Evolutionary conservation across 2,888 invertebrate species (phyloP).

Genomic region (Dascillus cervinus): DNA sequence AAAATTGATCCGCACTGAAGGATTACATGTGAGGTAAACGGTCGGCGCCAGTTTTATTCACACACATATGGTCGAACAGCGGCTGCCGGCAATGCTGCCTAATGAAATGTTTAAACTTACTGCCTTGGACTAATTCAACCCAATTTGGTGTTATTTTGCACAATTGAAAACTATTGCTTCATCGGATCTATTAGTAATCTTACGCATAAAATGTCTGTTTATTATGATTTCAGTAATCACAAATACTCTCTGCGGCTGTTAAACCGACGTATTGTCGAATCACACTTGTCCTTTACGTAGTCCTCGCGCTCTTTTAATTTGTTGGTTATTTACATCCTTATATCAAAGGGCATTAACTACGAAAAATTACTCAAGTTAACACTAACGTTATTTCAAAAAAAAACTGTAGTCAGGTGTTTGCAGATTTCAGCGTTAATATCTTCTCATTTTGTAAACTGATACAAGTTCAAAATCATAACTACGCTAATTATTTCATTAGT

Average conservation of each 20-base stretch:
- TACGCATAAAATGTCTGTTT: background rate
- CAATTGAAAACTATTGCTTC: conserved; percentile 19
- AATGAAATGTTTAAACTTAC: conserved; percentile 6
- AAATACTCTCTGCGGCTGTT: background rate
- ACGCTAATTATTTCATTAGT: too few species aligned
- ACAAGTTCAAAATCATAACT: too few species aligned
- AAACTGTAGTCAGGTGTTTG: too few species aligned
- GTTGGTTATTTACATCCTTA: too few species aligned
- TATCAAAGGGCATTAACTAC: too few species aligned
- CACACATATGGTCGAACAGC: conserved; percentile 11
- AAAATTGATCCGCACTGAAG: too few species aligned
- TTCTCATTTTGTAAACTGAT: too few species aligned
- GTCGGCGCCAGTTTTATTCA: conserved; percentile 9
- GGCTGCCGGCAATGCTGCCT: too few species aligned
- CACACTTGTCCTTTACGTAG: background rate
- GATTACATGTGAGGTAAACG: too few species aligned
- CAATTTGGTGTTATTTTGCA: conserved; percentile 26
- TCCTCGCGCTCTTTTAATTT: background rate
- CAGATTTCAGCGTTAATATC: too few species aligned
- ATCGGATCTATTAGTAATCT: conserved; percentile 9
- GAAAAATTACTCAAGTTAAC: too few species aligned
- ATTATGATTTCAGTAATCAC: background rate
- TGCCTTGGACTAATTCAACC: conserved; percentile 27
- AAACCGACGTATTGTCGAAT: background rate
- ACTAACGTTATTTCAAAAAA: too few species aligned